Base-by-base conservation (phyloP, 1,140 invertebrate genomes). In the Zaprionus gabonicus region DNA sequence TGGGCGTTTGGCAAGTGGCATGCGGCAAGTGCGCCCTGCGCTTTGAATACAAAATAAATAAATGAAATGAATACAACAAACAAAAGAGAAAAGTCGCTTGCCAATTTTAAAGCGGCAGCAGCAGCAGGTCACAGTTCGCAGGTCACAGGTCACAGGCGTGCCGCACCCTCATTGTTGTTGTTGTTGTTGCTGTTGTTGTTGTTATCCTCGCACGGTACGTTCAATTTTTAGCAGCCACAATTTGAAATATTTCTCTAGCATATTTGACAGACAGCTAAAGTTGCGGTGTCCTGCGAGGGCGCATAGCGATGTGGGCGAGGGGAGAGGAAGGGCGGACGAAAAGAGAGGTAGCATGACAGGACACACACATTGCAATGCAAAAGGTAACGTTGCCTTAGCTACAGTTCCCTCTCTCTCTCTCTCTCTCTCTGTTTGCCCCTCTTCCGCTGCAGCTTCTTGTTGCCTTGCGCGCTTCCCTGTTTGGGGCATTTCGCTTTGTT, bases 161-260 rank as follows among this genome's bases (percentile, higher is more conserved):
- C 31, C 31, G 9, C 31, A 34, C 31, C 31, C 9, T 34, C 9
- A 28, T 53, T 25, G 25, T 49, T 64, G 28, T 38, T 38, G 68
- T 53, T 49, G 60, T 46, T 81, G 69, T 28, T 31, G 20, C 38
- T 57, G 51, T 38, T 71, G 38, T 34, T 59, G 23, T 41, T 28
- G 36, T 51, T 71, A 2, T 28, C 23, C 57, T 57, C n/a, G 41
- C 66, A 51, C 36, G 55, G 73, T 68, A 70, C 72, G 83, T 88
- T 88, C 81, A 90, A 81, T 90, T 88, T 88, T 90, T 84, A 88
- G 84, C 84, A 88, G 85, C 85, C 84, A 90, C 85, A 88, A 90
- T 88, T 88, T 88, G 84, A 90, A 88, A 88, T 88, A 88, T 88
- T 88, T 88, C 84, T 84, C 78, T 70, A 79, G 85, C 78, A 88